Conservation (phyloP, 2,888 invertebrate species). For the Micropterix aruncella region DNA sequence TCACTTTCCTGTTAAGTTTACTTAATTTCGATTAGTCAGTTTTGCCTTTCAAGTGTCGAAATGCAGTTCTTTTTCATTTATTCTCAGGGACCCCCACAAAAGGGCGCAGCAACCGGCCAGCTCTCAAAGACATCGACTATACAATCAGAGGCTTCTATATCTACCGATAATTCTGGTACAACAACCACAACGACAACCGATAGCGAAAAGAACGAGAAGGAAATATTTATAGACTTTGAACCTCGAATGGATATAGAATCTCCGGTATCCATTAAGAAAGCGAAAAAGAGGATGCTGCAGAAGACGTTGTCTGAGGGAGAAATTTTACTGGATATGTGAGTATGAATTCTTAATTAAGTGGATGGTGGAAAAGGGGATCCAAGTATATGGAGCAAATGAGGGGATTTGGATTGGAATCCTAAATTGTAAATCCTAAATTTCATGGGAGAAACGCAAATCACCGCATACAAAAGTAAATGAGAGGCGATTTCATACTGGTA, state of each 20-base stretch:
- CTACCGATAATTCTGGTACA: conserved; percentile 36
- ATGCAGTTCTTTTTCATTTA: too few relatives aligned
- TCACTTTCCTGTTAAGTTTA: too few relatives aligned
- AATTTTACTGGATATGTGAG: conserved; percentile 48
- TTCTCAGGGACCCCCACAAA: conserved; percentile 34
- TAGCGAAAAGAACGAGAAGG: conserved; percentile 53
- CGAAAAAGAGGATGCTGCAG: conserved; percentile 40
- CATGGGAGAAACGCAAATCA: too few relatives aligned
- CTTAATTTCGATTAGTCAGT: too few relatives aligned
- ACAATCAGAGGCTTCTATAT: conserved; percentile 38
- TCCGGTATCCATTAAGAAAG: conserved; percentile 44
- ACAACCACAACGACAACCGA: conserved; percentile 26
- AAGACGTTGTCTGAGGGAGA: conserved; percentile 75
- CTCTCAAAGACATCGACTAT: conserved; percentile 36
- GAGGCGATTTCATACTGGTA: too few relatives aligned
- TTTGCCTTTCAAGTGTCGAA: too few relatives aligned
- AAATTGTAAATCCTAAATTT: too few relatives aligned
- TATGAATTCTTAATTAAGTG: too few relatives aligned
- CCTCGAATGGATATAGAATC: conserved; percentile 54
- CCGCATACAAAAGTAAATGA: too few relatives aligned
- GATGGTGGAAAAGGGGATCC: too few relatives aligned
- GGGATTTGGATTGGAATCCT: too few relatives aligned
- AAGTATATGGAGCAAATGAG: too few relatives aligned
- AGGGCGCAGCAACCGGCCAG: conserved; percentile 27
- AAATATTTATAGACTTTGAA: conserved; percentile 80